Evolutionary conservation across 2,888 invertebrate genomes (phyloP), one percentile per base, ranked within the genome.

Genomic region (Lucinisca nassula): DNA sequence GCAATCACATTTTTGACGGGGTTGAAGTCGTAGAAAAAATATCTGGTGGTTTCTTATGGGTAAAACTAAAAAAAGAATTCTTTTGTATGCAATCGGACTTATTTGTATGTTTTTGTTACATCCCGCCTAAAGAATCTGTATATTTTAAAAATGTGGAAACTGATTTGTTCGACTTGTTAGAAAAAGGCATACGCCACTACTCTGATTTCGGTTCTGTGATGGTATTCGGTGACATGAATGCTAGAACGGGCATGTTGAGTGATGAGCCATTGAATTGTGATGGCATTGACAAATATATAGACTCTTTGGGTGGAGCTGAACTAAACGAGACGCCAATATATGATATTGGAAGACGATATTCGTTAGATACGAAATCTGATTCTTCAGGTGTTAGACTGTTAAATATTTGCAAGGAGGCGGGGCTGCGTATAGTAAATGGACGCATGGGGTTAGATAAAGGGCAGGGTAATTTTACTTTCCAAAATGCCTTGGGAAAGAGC

Each of bases 51-150:
- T n/a, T n/a, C n/a, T n/a, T n/a, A n/a, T n/a, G n/a, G n/a, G n/a
- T n/a, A n/a, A n/a, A n/a, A 38, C 21, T 81, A 2, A 32, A 49
- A 27, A 81, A 81, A 21, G 4, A 17, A 14, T 58, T 38, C 24
- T 81, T 74, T 21, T 0, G 45, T 10, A 27, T 81, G 8, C 10
- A 0, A 24, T 21, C 30, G 0, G 74, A 74, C 27, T 21, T 81
- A 2, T 74, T 10, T 55, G 30, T 58, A 21, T 81, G 80, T 55
- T 81, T 81, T 61, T n/a, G 32, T 35, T 81, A 74, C 58, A 81
- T 81, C 8, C 81, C 73, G 74, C 24, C 81, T 61, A 74, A 40
- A 21, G 55, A 81, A 6, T 81, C 81, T 2, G 75, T 81, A 1
- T 81, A 81, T 35, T 81, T 61, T 40, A 81, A 74, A 40, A 40